Evolutionary conservation across 2,113 vertebrate species (phyloP), one percentile per base, ranked within the genome.

Genomic region (Pelodiscus sinensis): DNA sequence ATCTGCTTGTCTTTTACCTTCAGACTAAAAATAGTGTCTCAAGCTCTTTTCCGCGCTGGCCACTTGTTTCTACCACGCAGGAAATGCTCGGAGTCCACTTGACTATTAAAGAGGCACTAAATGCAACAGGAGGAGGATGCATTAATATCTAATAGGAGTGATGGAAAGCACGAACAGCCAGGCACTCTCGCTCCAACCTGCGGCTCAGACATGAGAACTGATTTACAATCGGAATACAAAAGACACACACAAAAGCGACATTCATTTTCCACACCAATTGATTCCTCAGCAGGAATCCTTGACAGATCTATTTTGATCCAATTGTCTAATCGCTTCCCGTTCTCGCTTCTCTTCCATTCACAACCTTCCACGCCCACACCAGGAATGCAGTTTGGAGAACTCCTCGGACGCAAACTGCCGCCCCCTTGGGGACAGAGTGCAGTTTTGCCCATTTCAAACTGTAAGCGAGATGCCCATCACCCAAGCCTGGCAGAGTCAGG

Each of bases 221-320:
- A 97, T 93, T 95, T 96, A 92, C 92, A 92, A 94, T 94, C 94
- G 94, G 94, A 95, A 94, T 90, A 93, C 92, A 86, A 92, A 44
- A 96, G 38, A 96, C 31, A 71, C 51, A 97, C 89, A 96, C 96
- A 91, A 97, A 95, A 52, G 94, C 89, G 86, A 84, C 93, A 94
- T 94, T 94, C 91, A 95, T 97, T 97, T 96, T 94, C 87, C 90
- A 89, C 91, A 78, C 51, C 93, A 96, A 97, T 92, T 95, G 95
- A 97, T 97, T 96, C 93, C 94, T 94, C 83, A 96, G 96, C 96
- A 97, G 92, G 95, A 95, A 97, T 96, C 96, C 94, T 94, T 97
- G 97, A 97, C 96, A 97, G 96, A 97, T 97, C 96, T 97, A 96
- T 97, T 97, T 97, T 98, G 98, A 98, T 98, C 89, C 16, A 97